Base-by-base conservation (phyloP, 2,797 vertebrate genomes). In the Sebastes steindachneri region DNA sequence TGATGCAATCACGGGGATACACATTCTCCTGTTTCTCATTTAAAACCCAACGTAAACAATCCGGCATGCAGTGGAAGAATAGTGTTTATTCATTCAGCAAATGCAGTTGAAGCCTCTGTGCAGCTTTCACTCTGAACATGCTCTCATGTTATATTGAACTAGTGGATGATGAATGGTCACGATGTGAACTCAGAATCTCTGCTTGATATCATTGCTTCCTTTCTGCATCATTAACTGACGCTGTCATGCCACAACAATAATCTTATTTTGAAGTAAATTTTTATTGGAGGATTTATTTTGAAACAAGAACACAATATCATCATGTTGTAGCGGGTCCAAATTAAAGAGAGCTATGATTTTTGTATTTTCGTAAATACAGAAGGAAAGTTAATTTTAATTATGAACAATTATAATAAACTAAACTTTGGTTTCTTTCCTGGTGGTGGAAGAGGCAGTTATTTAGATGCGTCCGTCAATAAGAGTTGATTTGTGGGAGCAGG, bases 1-100 rank as follows among this genome's bases (percentile, higher is more conserved):
- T 4, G 10, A 58, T 28, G 68, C 55, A 69, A 53, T 76, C 55
- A 54, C 5, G 4, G 48, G 65, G n/a, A 70, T 76, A 31, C 14
- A 64, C n/a, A 23, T 48, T 64, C 55, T 66, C 21, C 80, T 62
- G 72, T 74, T 76, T 73, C 68, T 58, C 68, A 67, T 75, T 82
- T 59, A 23, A 65, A 69, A 57, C 26, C 17, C n/a, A 54, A 62
- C 28, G 15, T 54, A 74, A 80, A 86, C 68, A 73, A 4, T 31
- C 8, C 17, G 4, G 9, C n/a, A 48, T 68, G 31, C 3, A 25
- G 62, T 53, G 11, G 33, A 31, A 19, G 72, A 82, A 29, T 0
- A 15, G 62, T 55, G 48, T 85, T 79, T 72, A 75, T 73, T 63
- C 64, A 33, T 60, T 9, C 11, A 68, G 29, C 37, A 57, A 31